Evolutionary conservation across 2,113 vertebrate genomes (phyloP).

Genomic region (Struthidea cinerea): DNA sequence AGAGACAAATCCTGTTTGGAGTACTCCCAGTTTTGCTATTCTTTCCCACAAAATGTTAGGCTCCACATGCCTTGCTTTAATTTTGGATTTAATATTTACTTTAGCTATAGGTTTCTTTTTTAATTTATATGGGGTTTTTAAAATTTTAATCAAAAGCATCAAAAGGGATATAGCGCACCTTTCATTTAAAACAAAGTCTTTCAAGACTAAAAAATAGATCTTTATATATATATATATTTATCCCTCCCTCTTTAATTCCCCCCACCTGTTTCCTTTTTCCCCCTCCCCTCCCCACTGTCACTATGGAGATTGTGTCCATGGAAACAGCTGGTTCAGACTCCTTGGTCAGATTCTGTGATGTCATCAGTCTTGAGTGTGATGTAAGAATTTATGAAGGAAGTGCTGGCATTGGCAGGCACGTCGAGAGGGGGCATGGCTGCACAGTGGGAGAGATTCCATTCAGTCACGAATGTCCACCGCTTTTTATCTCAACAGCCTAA

Average conservation of each 20-base stretch:
- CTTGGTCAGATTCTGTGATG: constrained; percentile 75
- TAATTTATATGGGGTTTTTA: constrained; percentile 61
- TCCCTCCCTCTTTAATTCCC: constrained; percentile 73
- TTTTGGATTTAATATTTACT: constrained; percentile 52
- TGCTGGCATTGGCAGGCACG: constrained; percentile 74
- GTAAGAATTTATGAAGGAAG: constrained; percentile 75
- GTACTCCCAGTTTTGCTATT: not conserved
- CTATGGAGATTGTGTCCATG: constrained; percentile 82
- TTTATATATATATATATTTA: constrained; percentile 83
- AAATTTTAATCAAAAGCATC: constrained; percentile 70
- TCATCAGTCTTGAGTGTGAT: constrained; percentile 73
- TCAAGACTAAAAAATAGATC: constrained; percentile 84
- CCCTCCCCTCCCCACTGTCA: constrained; percentile 75
- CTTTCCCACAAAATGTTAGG: constrained; percentile 36
- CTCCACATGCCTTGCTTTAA: constrained; percentile 30
- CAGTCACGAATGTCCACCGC: constrained; percentile 66
- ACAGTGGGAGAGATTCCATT: constrained; percentile 67
- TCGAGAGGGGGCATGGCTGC: constrained; percentile 68
- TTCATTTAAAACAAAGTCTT: constrained; percentile 84
- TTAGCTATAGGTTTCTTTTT: constrained; percentile 56
- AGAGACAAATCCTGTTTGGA: not conserved
- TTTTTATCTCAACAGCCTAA: constrained; percentile 81
- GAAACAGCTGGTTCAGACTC: constrained; percentile 80
- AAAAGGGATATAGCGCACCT: constrained; percentile 84
- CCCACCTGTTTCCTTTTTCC: constrained; percentile 67